Percentiles rank a stretch among this genome's conserved stretches.
phyloP scores from a whole-genome alignment of 1,140 invertebrate genomes.

The Orius laevigatus region DNA sequence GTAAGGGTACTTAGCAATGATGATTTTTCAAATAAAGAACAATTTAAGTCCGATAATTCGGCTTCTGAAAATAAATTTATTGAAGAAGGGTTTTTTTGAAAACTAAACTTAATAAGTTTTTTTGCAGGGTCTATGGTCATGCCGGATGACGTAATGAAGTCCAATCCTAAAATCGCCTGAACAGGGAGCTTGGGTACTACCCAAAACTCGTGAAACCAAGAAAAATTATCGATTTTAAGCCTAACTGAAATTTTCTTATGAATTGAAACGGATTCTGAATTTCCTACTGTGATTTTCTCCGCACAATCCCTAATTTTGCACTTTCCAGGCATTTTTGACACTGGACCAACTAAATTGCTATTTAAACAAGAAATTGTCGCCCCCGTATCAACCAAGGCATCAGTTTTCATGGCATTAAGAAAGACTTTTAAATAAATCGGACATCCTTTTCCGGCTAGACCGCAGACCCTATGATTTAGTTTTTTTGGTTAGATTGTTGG shows the following conservation, averaged over 20 bases:
- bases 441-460: no score
- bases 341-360: not conserved
- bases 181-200: not conserved
- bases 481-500: no score
- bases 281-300: not conserved
- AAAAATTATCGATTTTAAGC: not conserved
- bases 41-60: not conserved
- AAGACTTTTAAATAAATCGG: no score
- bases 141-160: not conserved
- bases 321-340: not conserved
- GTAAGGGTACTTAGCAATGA: no score
- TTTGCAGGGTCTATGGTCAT: not conserved
- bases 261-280: not conserved
- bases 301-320: not conserved
- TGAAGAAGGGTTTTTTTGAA: not conserved
- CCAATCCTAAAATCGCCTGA: not conserved
- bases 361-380: not conserved
- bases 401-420: not conserved
- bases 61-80: not conserved
- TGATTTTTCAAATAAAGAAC: not conserved
- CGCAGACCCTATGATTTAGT: no score
- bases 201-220: not conserved
- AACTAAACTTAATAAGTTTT: not conserved
- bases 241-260: not conserved
- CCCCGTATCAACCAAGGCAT: not conserved